Conservation (phyloP, 2,797 vertebrate species). For the Cryptoprocta ferox region DNA sequence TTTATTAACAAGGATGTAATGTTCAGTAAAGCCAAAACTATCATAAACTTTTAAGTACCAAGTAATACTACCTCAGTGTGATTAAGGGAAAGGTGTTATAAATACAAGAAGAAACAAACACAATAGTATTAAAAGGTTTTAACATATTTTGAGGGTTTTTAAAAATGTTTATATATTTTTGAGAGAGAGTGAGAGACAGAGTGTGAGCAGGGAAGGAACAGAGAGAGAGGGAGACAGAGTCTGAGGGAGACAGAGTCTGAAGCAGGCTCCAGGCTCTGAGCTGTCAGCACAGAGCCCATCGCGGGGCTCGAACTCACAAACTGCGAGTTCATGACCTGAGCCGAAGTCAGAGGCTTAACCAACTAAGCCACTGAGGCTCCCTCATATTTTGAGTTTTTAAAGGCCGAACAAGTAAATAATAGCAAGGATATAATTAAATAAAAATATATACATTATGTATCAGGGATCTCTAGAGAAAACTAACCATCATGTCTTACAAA, state of each 20-base stretch:
- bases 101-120: not conserved
- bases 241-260: too few relatives aligned
- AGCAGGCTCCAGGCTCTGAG: too few relatives aligned
- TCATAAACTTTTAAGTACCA: not conserved
- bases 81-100: not conserved
- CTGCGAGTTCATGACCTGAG: too few relatives aligned
- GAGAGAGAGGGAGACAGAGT: too few relatives aligned
- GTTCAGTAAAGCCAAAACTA: not conserved
- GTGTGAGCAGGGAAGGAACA: too few relatives aligned
- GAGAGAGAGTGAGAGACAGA: too few relatives aligned
- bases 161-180: too few relatives aligned
- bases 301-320: too few relatives aligned
- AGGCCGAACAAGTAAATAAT: not conserved
- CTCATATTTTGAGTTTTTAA: slow-evolving; percentile 46
- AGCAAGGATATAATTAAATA: slow-evolving; percentile 18
- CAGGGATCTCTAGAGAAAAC: not conserved
- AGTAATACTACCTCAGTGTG: not conserved
- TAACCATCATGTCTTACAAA: not conserved
- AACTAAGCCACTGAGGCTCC: too few relatives aligned
- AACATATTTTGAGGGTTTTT: not conserved
- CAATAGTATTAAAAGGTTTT: not conserved
- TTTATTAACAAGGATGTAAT: not conserved
- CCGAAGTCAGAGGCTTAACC: too few relatives aligned
- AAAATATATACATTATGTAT: not conserved
- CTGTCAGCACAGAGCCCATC: too few relatives aligned